Conservation (phyloP, 37 sponge, comb jelly and placozoan genomes). For the Oopsacas minuta region DNA sequence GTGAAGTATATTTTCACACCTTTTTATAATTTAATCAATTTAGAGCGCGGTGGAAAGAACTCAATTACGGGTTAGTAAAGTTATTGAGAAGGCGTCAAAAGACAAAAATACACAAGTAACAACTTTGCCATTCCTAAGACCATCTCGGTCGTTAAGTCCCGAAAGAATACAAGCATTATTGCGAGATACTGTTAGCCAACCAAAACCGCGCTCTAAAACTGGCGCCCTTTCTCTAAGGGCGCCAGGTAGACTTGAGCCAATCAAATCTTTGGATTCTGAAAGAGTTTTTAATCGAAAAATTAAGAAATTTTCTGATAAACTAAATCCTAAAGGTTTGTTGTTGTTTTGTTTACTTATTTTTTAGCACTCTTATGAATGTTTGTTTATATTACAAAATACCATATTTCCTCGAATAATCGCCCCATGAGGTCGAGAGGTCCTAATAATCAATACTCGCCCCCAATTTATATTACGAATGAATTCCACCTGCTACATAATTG, state of each 20-base stretch:
- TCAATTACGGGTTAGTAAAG: neutral
- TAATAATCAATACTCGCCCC: no score
- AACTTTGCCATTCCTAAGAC: neutral
- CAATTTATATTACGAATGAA: no score
- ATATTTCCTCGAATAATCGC: no score
- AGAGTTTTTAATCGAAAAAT: neutral
- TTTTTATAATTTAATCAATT: no score
- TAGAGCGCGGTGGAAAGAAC: neutral
- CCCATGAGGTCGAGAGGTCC: no score
- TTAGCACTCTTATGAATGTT: no score
- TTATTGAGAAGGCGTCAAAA: neutral
- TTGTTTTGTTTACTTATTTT: neutral
- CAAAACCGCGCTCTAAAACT: neutral
- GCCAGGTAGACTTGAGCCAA: neutral
- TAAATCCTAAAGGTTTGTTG: neutral
- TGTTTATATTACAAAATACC: no score
- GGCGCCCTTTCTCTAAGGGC: neutral
- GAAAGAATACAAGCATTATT: neutral
- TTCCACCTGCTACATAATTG: no score
- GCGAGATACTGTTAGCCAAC: neutral
- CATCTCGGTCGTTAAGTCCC: slow-evolving; percentile 16
- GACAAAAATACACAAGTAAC: neutral
- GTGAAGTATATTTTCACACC: no score
- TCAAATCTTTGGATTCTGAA: neutral
- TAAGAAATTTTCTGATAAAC: neutral